phyloP scores from a whole-genome alignment of 1,140 invertebrate genomes.

The Oryzaephilus surinamensis region DNA sequence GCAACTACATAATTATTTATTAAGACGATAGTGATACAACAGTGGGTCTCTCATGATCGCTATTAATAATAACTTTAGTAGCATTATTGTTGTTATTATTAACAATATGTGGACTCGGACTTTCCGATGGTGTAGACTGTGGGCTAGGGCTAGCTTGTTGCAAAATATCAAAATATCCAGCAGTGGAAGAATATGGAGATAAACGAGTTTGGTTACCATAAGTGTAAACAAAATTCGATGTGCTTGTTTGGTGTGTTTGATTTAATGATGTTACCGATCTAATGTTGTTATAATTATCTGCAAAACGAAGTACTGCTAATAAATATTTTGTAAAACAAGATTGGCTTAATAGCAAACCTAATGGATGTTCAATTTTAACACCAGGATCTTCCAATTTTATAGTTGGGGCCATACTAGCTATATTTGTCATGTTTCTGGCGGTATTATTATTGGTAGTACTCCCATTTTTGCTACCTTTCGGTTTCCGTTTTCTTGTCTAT shows the following conservation, averaged over 20 bases:
- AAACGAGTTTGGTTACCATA: constrained; percentile 17
- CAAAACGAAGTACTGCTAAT: constrained; percentile 12
- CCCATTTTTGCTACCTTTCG: constrained; percentile 54
- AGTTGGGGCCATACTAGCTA: constrained; percentile 14
- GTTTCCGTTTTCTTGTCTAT: constrained; percentile 85
- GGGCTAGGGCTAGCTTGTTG: constrained; percentile 27
- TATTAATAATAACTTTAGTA: constrained; percentile 31
- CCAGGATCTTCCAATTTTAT: too few species aligned
- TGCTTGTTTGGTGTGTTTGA: constrained; percentile 19
- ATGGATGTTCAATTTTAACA: constrained; percentile 25
- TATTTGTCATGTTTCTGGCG: constrained; percentile 22
- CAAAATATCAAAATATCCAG: constrained; percentile 23
- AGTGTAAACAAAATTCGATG: constrained; percentile 19
- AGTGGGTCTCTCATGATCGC: constrained; percentile 31
- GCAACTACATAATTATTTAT: background rate
- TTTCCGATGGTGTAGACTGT: constrained; percentile 24
- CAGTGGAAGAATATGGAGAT: constrained; percentile 24
- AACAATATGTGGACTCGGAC: constrained; percentile 24
- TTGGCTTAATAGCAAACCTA: constrained; percentile 21
- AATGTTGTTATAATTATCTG: constrained; percentile 36
- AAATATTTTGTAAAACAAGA: background rate
- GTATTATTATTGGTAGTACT: constrained; percentile 10
- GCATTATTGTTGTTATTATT: constrained; percentile 27
- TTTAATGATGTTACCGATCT: constrained; percentile 20
- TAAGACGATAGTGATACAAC: constrained; percentile 34